Percentiles rank a stretch among this genome's conserved stretches.
phyloP scores from a whole-genome alignment of 2,113 vertebrate genomes.

The Myiopsitta monachus region DNA sequence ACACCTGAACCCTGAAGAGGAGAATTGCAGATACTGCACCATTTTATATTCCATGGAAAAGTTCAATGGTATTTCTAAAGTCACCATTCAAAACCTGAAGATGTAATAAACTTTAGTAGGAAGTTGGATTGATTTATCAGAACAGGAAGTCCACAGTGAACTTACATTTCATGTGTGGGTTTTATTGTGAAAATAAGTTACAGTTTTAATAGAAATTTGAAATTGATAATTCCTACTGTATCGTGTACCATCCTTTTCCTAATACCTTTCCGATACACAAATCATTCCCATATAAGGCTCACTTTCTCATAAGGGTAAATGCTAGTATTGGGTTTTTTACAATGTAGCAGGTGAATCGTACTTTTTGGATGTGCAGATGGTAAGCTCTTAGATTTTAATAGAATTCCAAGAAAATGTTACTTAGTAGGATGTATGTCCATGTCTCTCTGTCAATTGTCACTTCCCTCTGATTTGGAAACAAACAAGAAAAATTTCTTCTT shows the following conservation, averaged over 20 bases:
- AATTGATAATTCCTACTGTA: not conserved
- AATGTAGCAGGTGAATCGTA: not conserved
- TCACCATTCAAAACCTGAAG: not conserved
- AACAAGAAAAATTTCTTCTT: not conserved
- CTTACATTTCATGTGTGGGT: not conserved
- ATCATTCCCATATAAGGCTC: not conserved
- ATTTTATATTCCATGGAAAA: not conserved
- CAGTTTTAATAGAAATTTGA: not conserved
- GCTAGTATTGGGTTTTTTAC: not conserved
- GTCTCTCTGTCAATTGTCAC: not conserved
- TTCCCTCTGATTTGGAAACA: not conserved
- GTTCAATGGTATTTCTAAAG: not conserved
- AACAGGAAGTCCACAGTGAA: not conserved
- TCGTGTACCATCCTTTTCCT: not conserved
- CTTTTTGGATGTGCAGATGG: not conserved
- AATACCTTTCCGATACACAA: not conserved
- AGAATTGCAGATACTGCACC: not conserved
- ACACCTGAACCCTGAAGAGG: not conserved
- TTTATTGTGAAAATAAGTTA: not conserved
- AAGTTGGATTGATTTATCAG: not conserved
- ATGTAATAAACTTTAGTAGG: not conserved
- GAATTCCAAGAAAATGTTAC: not conserved
- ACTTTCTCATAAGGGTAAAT: not conserved
- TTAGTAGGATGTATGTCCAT: not conserved
- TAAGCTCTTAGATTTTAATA: not conserved